Conservation (phyloP, 2,888 invertebrate genomes). For the Formica aserva region DNA sequence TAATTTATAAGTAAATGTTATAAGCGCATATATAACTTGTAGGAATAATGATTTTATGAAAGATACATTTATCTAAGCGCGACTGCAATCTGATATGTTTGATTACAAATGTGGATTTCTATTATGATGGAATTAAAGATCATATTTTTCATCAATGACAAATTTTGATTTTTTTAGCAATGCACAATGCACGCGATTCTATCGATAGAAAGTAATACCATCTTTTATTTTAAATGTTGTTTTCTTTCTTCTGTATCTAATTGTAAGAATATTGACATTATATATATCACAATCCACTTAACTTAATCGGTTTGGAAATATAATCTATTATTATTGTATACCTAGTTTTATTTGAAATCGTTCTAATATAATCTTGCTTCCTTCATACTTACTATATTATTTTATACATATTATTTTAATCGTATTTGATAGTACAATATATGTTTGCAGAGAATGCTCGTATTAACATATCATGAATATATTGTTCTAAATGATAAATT, state of each 20-base stretch:
- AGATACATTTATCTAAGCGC: not conserved
- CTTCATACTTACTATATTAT: not conserved
- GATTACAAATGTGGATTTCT: not conserved
- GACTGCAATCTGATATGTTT: not conserved
- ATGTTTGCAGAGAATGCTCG: not conserved
- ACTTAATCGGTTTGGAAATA: slow-evolving; percentile 32
- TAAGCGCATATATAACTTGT: not conserved
- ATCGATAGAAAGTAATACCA: slow-evolving; percentile 3
- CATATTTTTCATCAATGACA: not conserved
- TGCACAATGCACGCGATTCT: not conserved
- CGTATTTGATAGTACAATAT: not conserved
- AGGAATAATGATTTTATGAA: not conserved
- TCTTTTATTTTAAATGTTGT: slow-evolving; percentile 25
- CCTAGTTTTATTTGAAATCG: slow-evolving; percentile 21
- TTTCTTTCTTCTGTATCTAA: not conserved
- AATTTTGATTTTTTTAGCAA: not conserved
- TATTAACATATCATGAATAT: not conserved
- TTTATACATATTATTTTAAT: not conserved
- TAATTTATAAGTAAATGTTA: not conserved
- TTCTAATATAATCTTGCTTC: slow-evolving; percentile 8
- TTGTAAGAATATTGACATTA: not conserved
- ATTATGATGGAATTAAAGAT: not conserved
- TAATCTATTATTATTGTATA: slow-evolving; percentile 33
- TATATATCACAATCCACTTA: slow-evolving; percentile 4
- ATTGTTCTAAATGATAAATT: not conserved